Evolutionary conservation across 2,113 vertebrate species (phyloP), one percentile per base, ranked within the genome.

Genomic region (Labrus mixtus): DNA sequence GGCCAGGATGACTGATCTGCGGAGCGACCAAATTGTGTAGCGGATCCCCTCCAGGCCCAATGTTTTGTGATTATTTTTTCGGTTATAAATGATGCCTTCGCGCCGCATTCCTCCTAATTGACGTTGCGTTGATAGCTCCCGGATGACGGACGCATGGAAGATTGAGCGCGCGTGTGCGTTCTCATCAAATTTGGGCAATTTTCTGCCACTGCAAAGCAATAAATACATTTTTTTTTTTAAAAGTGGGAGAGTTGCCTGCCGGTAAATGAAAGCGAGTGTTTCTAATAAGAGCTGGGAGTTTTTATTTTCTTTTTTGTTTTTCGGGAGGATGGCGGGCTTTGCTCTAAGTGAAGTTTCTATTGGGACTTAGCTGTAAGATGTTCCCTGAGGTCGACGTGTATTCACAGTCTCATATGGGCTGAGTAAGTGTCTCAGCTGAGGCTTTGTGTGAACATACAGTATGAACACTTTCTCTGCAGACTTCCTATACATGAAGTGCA

Each of bases 61-160:
- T 89, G 39, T 58, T 87, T 92, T 92, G 76, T 91, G 93, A 89
- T 79, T 79, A 83, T 92, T 92, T 89, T 78, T 80, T 89, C 89
- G 86, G 84, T 94, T 93, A 93, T 94, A 95, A 93, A 95, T 50
- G 90, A 92, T 88, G 86, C 92, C 90, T 93, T 94, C 79, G 8
- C 74, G 58, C 87, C 63, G 87, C 88, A 92, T 95, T 95, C 54
- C 91, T 91, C 90, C 90, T 95, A 94, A 95, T 94, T 87, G 85
- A 91, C 81, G 83, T 91, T 82, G 78, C 88, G 73, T 90, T 92
- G 93, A 88, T 78, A 76, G 88, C 87, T 91, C 94, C 89, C 92
- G 25, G 88, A 92, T 81, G 91, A 94, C 87, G 36, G 86, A 87
- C 85, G 85, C 88, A 68, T 61, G 91, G 82, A 89, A 94, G 92